phyloP scores from a whole-genome alignment of 2,888 invertebrate genomes.

The Stegana nigrithorax region DNA sequence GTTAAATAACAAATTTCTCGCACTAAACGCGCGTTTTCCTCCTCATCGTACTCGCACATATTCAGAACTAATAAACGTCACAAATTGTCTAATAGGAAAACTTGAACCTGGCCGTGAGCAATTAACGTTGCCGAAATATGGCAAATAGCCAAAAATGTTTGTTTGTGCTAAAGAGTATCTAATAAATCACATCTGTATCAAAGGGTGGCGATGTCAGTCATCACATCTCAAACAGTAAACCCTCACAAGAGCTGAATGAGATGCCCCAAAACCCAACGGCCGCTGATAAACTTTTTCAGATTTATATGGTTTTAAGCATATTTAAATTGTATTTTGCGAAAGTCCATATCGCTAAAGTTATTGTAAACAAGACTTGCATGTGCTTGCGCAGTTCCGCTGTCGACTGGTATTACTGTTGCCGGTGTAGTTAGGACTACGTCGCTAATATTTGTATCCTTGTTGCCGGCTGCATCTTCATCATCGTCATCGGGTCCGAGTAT shows the following conservation, averaged over 20 bases:
- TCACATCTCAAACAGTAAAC: too few relatives aligned
- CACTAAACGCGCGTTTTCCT: conserved; percentile 37
- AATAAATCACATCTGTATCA: not conserved
- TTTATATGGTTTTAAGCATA: conserved; percentile 31
- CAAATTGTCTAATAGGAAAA: too few relatives aligned
- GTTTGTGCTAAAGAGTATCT: not conserved
- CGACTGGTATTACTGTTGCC: conserved; percentile 25
- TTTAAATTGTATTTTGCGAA: conserved; percentile 69
- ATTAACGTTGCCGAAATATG: conserved; percentile 27
- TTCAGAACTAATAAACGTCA: conserved; percentile 41
- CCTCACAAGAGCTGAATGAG: too few relatives aligned
- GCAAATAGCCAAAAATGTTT: conserved; percentile 37
- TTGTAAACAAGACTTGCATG: conserved; percentile 29
- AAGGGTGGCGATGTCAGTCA: too few relatives aligned
- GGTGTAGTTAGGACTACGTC: conserved; percentile 16
- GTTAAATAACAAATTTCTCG: conserved; percentile 45
- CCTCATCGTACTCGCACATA: conserved; percentile 41
- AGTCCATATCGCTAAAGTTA: conserved; percentile 69
- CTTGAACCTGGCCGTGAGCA: not conserved
- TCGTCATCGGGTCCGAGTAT: conserved; percentile 52
- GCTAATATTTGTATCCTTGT: conserved; percentile 30
- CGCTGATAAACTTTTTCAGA: too few relatives aligned
- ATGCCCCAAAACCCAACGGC: too few relatives aligned
- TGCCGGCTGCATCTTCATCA: conserved; percentile 38
- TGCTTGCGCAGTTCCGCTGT: conserved; percentile 19